phyloP scores from a whole-genome alignment of 2,797 vertebrate species.

The Sebastolobus altivelis region DNA sequence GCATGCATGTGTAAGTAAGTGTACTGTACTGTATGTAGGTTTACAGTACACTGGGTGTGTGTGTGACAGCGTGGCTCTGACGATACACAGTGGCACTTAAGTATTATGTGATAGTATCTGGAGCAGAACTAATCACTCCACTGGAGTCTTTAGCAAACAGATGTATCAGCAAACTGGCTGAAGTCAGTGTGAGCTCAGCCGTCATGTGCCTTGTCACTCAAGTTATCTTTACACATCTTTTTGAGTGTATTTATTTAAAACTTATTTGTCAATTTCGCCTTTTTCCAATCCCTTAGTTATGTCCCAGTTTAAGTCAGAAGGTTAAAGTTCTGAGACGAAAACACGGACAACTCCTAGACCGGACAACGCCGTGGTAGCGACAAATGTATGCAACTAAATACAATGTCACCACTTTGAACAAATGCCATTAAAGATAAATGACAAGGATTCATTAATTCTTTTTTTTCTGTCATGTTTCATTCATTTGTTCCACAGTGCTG shows the following conservation, averaged over 20 bases:
- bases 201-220: background rate
- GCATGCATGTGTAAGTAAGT: background rate
- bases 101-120: conserved; percentile 65
- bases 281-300: background rate
- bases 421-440: conserved; percentile 14
- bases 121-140: conserved; percentile 76
- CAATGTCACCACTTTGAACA: background rate
- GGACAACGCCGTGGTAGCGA: no score
- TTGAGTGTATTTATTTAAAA: background rate
- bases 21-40: background rate
- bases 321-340: no score
- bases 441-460: conserved; percentile 12
- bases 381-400: conserved; percentile 8
- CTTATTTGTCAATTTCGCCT: background rate
- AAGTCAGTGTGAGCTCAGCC: conserved; percentile 18
- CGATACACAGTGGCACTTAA: conserved; percentile 43
- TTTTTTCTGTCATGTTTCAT: conserved; percentile 31
- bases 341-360: no score
- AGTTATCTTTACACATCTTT: background rate
- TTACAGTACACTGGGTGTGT: conserved; percentile 32
- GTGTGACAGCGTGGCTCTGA: conserved; percentile 7
- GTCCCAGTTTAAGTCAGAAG: background rate
- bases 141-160: conserved; percentile 49
- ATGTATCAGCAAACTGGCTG: conserved; percentile 36
- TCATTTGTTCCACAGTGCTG: background rate